Conservation (phyloP, 2,797 vertebrate species). For the Euphonia xanthogaster region DNA sequence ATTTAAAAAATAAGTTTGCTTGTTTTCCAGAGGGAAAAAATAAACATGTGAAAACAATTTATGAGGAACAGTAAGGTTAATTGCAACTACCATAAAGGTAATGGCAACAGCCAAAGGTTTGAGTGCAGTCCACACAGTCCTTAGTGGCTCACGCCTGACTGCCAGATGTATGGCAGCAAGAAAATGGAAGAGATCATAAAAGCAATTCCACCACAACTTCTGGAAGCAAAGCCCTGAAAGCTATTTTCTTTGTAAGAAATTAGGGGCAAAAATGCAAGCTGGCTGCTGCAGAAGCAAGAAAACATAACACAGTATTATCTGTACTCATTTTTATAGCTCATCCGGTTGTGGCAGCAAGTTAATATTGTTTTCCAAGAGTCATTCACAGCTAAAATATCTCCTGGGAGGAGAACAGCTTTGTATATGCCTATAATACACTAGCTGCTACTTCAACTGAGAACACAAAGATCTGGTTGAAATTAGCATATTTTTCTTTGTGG, state of each 20-base stretch:
- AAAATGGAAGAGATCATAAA: background rate
- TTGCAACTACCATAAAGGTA: background rate
- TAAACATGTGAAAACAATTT: background rate
- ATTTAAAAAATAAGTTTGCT: background rate
- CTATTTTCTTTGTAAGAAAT: background rate
- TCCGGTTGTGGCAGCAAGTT: background rate
- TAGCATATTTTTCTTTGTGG: slow-evolving; percentile 40
- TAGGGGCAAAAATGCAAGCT: background rate
- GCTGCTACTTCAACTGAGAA: slow-evolving; percentile 10
- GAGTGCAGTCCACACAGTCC: background rate
- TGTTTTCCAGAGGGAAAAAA: background rate
- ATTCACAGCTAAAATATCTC: slow-evolving; percentile 19
- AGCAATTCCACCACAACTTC: background rate
- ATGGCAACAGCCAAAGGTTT: background rate
- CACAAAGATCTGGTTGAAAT: slow-evolving; percentile 56
- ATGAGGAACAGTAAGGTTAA: background rate
- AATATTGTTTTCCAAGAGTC: slow-evolving; percentile 19
- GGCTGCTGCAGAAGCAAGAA: slow-evolving; percentile 24
- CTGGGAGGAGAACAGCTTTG: background rate
- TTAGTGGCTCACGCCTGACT: background rate
- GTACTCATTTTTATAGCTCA: slow-evolving; percentile 17
- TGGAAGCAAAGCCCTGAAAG: background rate
- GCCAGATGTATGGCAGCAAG: background rate
- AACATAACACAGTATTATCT: background rate
- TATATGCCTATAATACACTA: background rate